Evolutionary conservation across 2,113 vertebrate genomes (phyloP).

Genomic region (Megaceryle maxima): DNA sequence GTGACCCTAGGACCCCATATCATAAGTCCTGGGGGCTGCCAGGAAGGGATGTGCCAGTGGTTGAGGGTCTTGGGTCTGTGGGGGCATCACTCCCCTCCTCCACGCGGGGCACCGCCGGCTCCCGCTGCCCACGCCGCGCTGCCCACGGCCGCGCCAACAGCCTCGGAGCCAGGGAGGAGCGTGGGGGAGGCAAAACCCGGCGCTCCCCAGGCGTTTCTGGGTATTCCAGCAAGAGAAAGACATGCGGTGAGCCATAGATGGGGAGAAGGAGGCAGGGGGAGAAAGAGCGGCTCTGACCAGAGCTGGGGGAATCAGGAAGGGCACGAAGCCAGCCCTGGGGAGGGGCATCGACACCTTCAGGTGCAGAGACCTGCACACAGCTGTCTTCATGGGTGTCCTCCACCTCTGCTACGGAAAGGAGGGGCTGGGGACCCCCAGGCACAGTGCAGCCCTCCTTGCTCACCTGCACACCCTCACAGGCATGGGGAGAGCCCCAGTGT

Average conservation of each 20-base stretch:
- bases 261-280: neutral
- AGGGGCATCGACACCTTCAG: neutral
- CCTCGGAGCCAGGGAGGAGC: neutral
- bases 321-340: neutral
- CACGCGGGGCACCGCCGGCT: rapidly evolving
- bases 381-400: neutral
- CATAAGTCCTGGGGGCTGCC: rapidly evolving
- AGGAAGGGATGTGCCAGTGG: neutral
- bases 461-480: neutral
- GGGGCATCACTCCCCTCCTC: neutral
- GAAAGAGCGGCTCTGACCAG: neutral
- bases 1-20: neutral
- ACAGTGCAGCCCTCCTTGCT: neutral
- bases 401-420: neutral
- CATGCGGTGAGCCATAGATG: neutral
- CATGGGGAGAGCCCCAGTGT: neutral
- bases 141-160: neutral
- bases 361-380: too few relatives aligned
- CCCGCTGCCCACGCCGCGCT: rapidly evolving
- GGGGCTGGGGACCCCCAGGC: neutral
- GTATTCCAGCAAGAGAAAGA: neutral
- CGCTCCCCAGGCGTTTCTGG: neutral
- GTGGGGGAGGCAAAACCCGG: neutral
- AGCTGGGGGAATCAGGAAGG: neutral
- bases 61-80: rapidly evolving